Evolutionary conservation across 2,888 invertebrate genomes (phyloP).

Genomic region (Eupithecia subumbrata): DNA sequence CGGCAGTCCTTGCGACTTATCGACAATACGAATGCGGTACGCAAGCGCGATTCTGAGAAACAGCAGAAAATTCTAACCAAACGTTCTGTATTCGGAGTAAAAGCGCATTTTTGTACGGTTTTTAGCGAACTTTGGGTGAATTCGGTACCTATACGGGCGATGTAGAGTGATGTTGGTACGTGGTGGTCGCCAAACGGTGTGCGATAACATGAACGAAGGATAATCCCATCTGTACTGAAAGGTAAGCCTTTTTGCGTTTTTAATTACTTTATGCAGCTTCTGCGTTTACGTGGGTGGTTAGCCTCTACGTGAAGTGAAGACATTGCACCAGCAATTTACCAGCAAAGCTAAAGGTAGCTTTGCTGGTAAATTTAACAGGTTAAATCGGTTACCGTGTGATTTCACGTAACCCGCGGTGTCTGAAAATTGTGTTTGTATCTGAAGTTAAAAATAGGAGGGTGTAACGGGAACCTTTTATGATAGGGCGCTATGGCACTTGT

Average conservation of each 20-base stretch:
- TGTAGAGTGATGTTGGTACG: slow-evolving; percentile 21
- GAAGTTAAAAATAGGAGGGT: background rate
- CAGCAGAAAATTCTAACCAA: slow-evolving; percentile 29
- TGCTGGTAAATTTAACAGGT: background rate
- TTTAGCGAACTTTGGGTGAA: slow-evolving; percentile 20
- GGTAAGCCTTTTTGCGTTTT: slow-evolving; percentile 12
- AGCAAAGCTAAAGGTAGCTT: background rate
- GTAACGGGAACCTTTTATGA: background rate
- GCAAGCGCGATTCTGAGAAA: slow-evolving; percentile 31
- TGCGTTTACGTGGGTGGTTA: background rate
- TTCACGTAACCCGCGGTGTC: too few species aligned
- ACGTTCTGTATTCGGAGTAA: slow-evolving; percentile 29
- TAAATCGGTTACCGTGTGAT: background rate
- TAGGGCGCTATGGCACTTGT: background rate
- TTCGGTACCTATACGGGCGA: slow-evolving; percentile 23
- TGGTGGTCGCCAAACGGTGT: slow-evolving; percentile 4
- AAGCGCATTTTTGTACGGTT: slow-evolving; percentile 32
- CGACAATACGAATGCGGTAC: slow-evolving; percentile 34
- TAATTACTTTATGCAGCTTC: background rate
- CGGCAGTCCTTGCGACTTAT: slow-evolving; percentile 24
- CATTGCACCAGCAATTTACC: too few species aligned
- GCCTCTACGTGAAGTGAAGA: background rate
- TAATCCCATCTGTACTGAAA: slow-evolving; percentile 8
- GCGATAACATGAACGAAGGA: slow-evolving; percentile 11
- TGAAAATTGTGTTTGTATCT: background rate